Evolutionary conservation across 2,797 vertebrate genomes (phyloP).

Genomic region (Toxotes lorentzi): DNA sequence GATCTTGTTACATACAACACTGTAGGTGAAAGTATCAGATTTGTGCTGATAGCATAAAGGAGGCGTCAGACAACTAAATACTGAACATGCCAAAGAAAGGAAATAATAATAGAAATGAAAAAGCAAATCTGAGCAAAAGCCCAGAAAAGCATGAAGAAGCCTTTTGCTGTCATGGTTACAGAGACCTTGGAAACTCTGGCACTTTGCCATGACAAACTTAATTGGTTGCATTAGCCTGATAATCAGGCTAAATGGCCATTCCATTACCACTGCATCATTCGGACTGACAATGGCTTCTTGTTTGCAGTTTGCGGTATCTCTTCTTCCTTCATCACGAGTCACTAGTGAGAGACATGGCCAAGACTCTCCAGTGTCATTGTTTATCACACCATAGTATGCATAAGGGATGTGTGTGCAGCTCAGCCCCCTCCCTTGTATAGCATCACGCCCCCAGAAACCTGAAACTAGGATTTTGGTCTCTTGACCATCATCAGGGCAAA

Average conservation of each 20-base stretch:
- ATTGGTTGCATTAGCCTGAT: conserved; percentile 41
- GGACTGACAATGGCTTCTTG: conserved; percentile 6
- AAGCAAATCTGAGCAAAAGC: conserved; percentile 29
- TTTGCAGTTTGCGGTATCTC: conserved; percentile 5
- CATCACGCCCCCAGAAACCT: neutral
- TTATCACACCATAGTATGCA: neutral
- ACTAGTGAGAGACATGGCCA: neutral
- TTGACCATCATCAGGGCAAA: neutral
- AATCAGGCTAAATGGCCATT: conserved; percentile 27
- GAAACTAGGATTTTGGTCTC: neutral
- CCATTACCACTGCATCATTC: conserved; percentile 8
- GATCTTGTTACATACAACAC: conserved; percentile 30
- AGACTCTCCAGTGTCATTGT: neutral
- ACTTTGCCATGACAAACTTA: conserved; percentile 21
- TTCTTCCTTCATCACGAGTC: neutral
- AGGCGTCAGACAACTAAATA: conserved; percentile 32
- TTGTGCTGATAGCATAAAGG: conserved; percentile 27
- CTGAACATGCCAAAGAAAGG: conserved; percentile 26
- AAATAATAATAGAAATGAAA: conserved; percentile 34
- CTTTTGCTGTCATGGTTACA: conserved; percentile 54
- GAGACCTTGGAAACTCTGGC: conserved; percentile 37
- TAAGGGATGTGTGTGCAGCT: neutral
- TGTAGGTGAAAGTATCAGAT: conserved; percentile 38
- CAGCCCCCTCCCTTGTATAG: neutral
- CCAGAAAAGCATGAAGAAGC: conserved; percentile 27